Conservation (phyloP, 2,888 invertebrate genomes). For the Ypsolopha sequella region DNA sequence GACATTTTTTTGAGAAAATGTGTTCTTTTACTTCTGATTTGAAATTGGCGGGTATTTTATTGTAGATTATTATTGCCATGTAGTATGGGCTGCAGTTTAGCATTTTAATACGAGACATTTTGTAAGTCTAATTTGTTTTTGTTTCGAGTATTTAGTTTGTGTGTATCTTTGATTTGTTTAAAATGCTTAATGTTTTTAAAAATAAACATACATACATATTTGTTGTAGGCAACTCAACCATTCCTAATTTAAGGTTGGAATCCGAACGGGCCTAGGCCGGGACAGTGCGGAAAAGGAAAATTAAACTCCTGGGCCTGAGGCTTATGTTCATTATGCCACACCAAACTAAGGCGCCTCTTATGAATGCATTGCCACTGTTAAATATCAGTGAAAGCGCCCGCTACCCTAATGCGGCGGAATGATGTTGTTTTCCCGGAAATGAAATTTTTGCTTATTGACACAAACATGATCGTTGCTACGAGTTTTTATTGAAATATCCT, state of each 20-base stretch:
- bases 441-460: background rate
- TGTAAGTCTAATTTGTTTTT: too few species aligned
- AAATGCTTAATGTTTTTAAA: too few species aligned
- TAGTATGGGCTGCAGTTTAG: too few species aligned
- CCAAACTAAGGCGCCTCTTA: slow-evolving; percentile 44
- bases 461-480: background rate
- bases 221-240: too few species aligned
- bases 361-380: slow-evolving; percentile 35
- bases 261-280: slow-evolving; percentile 22
- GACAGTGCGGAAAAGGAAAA: slow-evolving; percentile 67
- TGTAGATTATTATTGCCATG: too few species aligned
- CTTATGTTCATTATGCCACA: slow-evolving; percentile 59
- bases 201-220: too few species aligned
- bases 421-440: background rate
- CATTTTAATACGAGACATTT: too few species aligned
- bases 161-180: too few species aligned
- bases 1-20: too few species aligned
- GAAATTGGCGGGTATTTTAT: too few species aligned
- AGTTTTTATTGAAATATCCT: background rate
- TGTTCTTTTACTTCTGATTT: too few species aligned
- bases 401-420: background rate
- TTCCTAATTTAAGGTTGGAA: background rate
- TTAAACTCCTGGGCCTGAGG: slow-evolving; percentile 66
- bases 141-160: too few species aligned
- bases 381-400: slow-evolving; percentile 20